Evolutionary conservation across 1,140 invertebrate species (phyloP).

Genomic region (Drosophila ambigua): DNA sequence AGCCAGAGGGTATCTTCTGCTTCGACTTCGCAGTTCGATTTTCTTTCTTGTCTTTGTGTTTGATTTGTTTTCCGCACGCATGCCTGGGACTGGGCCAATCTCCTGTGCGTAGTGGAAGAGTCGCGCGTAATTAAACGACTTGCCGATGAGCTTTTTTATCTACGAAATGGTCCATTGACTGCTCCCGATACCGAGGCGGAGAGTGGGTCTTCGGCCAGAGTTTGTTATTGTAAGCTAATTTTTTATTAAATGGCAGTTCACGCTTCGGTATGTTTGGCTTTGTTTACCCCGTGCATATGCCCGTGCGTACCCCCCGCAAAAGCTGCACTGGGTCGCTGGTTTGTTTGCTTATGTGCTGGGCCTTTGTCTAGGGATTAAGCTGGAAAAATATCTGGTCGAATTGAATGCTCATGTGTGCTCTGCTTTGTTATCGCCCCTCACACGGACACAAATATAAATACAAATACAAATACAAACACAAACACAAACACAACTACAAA

Average conservation of each 20-base stretch:
- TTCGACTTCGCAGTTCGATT: no score
- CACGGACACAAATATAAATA: background rate
- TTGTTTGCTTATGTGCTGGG: conserved; percentile 66
- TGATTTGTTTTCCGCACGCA: conserved; percentile 11
- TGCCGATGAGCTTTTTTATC: conserved; percentile 58
- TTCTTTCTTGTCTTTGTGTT: conserved; percentile 1
- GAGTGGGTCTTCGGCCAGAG: background rate
- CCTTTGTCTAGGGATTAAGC: conserved; percentile 69
- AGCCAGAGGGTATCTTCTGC: no score
- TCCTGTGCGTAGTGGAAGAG: conserved; percentile 31
- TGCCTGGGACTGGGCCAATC: background rate
- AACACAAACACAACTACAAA: no score
- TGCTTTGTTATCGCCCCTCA: conserved; percentile 35
- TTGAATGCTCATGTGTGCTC: conserved; percentile 58
- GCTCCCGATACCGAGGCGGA: conserved; percentile 5
- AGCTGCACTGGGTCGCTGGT: conserved; percentile 32
- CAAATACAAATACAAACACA: conserved; percentile 24
- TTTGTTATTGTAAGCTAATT: conserved; percentile 70
- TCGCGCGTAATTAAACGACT: conserved; percentile 67
- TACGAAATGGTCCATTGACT: conserved; percentile 65
- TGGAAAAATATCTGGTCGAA: conserved; percentile 64
- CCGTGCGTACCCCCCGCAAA: background rate
- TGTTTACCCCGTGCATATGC: no score
- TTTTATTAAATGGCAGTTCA: conserved; percentile 77
- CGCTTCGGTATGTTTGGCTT: conserved; percentile 53